Evolutionary conservation across 2,888 invertebrate species (phyloP).

Genomic region (Mimumesa dahlbomi): DNA sequence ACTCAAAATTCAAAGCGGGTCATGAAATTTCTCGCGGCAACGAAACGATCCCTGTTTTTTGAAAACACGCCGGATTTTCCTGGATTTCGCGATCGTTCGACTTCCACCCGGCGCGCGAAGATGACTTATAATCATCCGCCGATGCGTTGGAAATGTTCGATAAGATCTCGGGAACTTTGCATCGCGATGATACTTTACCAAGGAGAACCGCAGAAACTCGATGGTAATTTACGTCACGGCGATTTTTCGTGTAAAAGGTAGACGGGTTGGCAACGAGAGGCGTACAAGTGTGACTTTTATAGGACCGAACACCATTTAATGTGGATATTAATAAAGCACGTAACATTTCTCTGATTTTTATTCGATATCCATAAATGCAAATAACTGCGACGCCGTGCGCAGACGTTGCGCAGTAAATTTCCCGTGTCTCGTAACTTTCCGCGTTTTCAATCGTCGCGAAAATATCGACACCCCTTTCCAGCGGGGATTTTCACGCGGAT

Average conservation of each 20-base stretch:
- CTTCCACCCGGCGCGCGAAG: no score
- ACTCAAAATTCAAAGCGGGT: no score
- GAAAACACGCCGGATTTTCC: no score
- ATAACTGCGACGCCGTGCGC: neutral
- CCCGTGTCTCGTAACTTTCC: no score
- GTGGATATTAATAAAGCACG: slow-evolving; percentile 38
- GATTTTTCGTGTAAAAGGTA: slow-evolving; percentile 17
- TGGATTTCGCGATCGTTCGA: no score
- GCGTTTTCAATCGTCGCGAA: no score
- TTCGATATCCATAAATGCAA: slow-evolving; percentile 36
- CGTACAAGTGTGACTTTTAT: slow-evolving; percentile 21
- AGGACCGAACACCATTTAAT: neutral
- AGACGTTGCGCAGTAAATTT: slow-evolving; percentile 15
- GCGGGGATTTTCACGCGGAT: no score
- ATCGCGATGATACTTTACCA: slow-evolving; percentile 44
- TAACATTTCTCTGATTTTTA: slow-evolving; percentile 36
- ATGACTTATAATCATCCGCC: no score
- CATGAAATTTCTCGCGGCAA: no score
- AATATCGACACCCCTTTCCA: no score
- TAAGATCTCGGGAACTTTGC: slow-evolving; percentile 7
- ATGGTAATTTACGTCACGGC: slow-evolving; percentile 38
- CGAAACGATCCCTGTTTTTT: no score
- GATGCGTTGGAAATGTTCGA: neutral
- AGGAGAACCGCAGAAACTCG: slow-evolving; percentile 24
- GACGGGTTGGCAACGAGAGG: slow-evolving; percentile 21